Evolutionary conservation across 2,888 invertebrate genomes (phyloP).

Genomic region (Disparrhopalites patrizii): DNA sequence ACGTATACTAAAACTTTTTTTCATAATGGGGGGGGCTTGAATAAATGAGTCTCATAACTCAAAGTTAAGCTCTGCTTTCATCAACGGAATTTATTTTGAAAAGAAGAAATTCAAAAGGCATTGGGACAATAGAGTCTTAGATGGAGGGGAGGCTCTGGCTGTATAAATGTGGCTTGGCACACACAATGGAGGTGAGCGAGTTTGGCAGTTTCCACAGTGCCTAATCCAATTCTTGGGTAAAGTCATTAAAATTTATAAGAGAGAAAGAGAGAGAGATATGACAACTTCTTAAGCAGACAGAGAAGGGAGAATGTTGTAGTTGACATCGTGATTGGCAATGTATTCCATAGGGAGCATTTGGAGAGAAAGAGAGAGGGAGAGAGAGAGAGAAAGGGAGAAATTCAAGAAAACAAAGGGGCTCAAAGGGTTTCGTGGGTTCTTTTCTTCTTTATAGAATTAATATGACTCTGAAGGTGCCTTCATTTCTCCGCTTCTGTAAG

Average conservation of each 20-base stretch:
- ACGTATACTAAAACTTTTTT: background rate
- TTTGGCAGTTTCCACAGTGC: background rate
- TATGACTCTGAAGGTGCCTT: no score
- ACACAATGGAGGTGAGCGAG: constrained; percentile 5
- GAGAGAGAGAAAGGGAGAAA: background rate
- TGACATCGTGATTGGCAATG: constrained; percentile 28
- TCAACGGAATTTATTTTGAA: constrained; percentile 20
- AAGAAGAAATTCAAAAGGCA: no score
- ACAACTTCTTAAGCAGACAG: no score
- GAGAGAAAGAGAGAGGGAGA: background rate
- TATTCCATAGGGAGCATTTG: background rate
- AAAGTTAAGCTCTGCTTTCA: constrained; percentile 25
- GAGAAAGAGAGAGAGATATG: no score
- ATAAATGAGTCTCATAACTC: constrained; percentile 27
- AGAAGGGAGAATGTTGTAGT: constrained; percentile 1
- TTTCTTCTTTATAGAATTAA: no score
- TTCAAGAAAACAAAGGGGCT: no score
- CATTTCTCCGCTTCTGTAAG: no score
- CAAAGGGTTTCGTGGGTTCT: no score
- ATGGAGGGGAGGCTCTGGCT: no score
- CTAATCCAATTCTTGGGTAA: constrained; percentile 19
- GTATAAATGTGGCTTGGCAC: background rate
- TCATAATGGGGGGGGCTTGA: no score
- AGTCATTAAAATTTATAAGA: constrained; percentile 27
- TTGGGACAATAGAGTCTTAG: background rate